Evolutionary conservation across 2,797 vertebrate genomes (phyloP), one percentile per base, ranked within the genome.

Genomic region (Cryptoblepharus egeriae): DNA sequence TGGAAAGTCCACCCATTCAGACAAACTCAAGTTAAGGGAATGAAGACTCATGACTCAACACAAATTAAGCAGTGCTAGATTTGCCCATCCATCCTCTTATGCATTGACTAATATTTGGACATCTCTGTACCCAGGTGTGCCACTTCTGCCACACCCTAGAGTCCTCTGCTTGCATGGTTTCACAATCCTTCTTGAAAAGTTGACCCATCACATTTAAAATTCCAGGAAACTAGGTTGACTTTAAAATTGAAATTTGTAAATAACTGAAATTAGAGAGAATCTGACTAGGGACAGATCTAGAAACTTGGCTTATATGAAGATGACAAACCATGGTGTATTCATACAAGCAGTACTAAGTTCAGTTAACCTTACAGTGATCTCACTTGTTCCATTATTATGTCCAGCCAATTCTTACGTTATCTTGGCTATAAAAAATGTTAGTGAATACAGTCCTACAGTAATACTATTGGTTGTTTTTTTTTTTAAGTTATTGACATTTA

Each of bases 141-240:
- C 49, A 58, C 45, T 42, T 7, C 16, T 0, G 0, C 0, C n/a
- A 5, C 15, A 67, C 5, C 20, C 0, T 2, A 82, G 90, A 89
- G 93, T 91, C 89, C 2, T 58, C 88, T 91, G 89, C 88, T 90
- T 86, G 89, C 55, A 73, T 75, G 84, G 60, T 70, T 78, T 22
- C 81, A 69, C 86, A 84, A 72, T 74, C 5, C 5, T 57, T 57
- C 68, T 35, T 73, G 57, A 49, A 49, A 35, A n/a, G 12, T 79
- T 58, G 49, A 75, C 42, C 61, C 76, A 45, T 60, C 15, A 0
- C 9, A 22, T 10, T 72, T 18, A 55, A 10, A 42, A 49, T 45
- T 45, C 13, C 45, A 22, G n/a, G 49, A 71, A 45, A 71, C 45
- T 71, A 42, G 28, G 11, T 32, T 30, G n/a, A 24, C 18, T 68